These are phyloP conservation scores for Physeter macrocephalus DNA, from an alignment of 2,113 vertebrate genomes.

Conservation along the genomic window DNA sequence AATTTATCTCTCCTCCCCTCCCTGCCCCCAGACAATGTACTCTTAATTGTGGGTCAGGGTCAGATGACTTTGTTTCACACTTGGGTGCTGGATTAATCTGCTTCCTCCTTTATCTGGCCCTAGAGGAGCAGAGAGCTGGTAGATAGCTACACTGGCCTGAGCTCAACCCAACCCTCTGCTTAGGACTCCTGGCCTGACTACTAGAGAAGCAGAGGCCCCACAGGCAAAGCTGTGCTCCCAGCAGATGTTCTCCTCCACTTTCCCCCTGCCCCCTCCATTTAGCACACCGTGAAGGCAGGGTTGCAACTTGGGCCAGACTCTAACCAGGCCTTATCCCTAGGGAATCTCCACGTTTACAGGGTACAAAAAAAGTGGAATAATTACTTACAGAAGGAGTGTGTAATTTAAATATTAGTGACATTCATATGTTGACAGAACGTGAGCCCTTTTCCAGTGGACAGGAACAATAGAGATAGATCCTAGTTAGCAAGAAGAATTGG, in stretches of 20 bases:
- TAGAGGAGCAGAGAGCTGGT: neutral
- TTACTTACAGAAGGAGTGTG: neutral
- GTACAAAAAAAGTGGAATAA: neutral
- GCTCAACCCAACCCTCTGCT: neutral
- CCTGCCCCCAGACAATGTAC: neutral
- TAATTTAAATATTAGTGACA: neutral
- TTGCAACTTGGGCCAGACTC: neutral
- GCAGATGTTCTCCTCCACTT: neutral
- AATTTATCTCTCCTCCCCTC: neutral
- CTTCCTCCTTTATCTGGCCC: conserved; percentile 9
- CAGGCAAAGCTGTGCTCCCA: neutral
- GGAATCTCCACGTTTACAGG: neutral
- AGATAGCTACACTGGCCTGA: neutral
- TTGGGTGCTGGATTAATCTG: neutral
- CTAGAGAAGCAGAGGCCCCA: neutral
- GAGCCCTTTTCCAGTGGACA: neutral
- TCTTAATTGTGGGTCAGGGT: neutral
- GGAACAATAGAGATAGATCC: neutral
- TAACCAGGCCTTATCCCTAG: neutral
- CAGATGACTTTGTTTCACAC: neutral
- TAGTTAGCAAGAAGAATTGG: neutral
- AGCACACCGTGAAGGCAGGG: neutral
- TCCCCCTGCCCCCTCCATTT: neutral
- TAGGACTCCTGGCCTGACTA: too few relatives aligned
- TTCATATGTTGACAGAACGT: neutral